Evolutionary conservation across 2,797 vertebrate genomes (phyloP).

Genomic region (Acanthurus leucopareius): DNA sequence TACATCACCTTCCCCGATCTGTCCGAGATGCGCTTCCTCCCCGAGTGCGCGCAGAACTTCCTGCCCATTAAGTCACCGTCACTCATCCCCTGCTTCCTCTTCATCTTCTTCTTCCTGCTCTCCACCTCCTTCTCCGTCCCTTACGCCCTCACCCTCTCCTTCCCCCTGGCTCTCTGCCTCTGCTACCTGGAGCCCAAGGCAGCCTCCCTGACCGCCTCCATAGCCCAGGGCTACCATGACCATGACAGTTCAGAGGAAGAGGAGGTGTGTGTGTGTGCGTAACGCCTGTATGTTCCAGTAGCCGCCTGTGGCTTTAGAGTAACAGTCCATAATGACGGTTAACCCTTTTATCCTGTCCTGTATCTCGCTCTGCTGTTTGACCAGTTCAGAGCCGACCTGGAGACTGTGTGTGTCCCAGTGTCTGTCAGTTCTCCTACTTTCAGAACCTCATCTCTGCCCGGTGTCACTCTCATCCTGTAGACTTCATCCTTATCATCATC

Average conservation of each 20-base stretch:
- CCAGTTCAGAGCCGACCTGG: conserved; percentile 76
- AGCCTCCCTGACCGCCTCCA: conserved; percentile 96
- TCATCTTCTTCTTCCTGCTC: conserved; percentile 99
- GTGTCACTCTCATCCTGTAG: conserved; percentile 71
- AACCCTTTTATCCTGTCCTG: conserved; percentile 61
- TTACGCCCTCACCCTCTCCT: conserved; percentile 98
- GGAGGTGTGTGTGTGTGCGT: conserved; percentile 83
- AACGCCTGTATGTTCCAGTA: conserved; percentile 73
- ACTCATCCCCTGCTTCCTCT: conserved; percentile 98
- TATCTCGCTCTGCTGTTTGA: conserved; percentile 64
- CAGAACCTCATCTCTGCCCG: conserved; percentile 95
- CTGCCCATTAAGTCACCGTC: conserved; percentile 96
- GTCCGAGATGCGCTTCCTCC: conserved; percentile 93
- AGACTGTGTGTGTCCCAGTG: conserved; percentile 84
- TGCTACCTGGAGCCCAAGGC: conserved; percentile 99
- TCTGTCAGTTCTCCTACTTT: conserved; percentile 92
- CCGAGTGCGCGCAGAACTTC: conserved; percentile 93
- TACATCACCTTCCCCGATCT: conserved; percentile 96
- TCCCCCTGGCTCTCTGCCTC: conserved; percentile 99
- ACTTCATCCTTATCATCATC: conserved; percentile 67
- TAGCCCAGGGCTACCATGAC: conserved; percentile 96
- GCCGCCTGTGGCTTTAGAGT: conserved; percentile 71
- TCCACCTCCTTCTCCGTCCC: conserved; percentile 98
- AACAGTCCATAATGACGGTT: conserved; percentile 57
- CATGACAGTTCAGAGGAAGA: conserved; percentile 99